Base-by-base conservation (phyloP, 2,888 invertebrate genomes). In the Epiblema foenella region DNA sequence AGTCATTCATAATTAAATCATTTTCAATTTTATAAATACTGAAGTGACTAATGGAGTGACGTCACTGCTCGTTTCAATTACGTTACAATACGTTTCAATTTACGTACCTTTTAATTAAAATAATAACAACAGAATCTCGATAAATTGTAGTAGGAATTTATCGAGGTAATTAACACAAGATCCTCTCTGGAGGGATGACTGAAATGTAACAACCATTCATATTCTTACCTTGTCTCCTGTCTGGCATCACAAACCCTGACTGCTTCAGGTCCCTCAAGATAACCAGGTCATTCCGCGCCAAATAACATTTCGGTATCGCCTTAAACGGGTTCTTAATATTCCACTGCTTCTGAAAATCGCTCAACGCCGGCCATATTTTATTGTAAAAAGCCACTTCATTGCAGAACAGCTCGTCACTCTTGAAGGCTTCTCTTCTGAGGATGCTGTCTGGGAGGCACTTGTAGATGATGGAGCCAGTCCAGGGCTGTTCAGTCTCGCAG, bases 341-440 rank as follows among this genome's bases (percentile, higher is more conserved):
- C 88, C 91, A 91, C 66, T 85, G 84, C 5, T 84, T 80, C 81
- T 96, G 96, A 75, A 96, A 95, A 66, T 89, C 86, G 0, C 92
- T 81, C 33, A 96, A 79, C n/a, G 95, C 94, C 8, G 96, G 96
- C 94, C 96, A 95, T 15, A 96, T 95, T 77, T 94, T 94, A 42
- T 94, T 96, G 81, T 96, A 96, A 81, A 96, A 96, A 10, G 95
- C 95, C 0, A 96, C 95, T 85, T 96, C 96, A 77, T 96, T 96
- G 79, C 95, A 94, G 81, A 96, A 96, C 0, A 96, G 84, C 68
- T 94, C 93, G 71, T 96, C 96, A 80, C 96, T 96, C 83, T 96
- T 96, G 79, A 94, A 96, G 0, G 95, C 95, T 78, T 96, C 96
- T n/a, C 96, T 88, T 39, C 94, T 89, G 20, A 94, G 90, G 11